Base-by-base conservation (phyloP, 2,888 invertebrate genomes). In the Dryococelus australis region DNA sequence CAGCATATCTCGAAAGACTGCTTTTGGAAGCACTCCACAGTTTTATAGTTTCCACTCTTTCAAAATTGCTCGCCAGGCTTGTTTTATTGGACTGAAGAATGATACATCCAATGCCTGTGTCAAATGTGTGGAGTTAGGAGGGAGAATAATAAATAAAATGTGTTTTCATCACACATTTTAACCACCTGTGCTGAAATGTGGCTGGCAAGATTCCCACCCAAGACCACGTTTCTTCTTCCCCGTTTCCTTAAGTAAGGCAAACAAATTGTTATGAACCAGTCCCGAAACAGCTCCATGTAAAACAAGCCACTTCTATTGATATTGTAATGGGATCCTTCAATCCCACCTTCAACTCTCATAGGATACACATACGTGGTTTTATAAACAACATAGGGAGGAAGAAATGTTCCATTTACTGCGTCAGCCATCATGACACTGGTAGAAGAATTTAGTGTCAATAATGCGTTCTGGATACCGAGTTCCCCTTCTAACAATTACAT, bases 361-460 rank as follows among this genome's bases (percentile, higher is more conserved):
- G 89, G 87, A 87, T 90, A 90, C 10, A 92, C 43, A 86, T 91
- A 86, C 87, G 89, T 89, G 10, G 90, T 89, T 88, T 91, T 92
- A 87, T 91, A 91, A 9, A 90, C 90, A 84, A 90, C 88, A 88
- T 91, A 91, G 53, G 90, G 91, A n/a, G 91, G 91, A n/a, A 92
- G 89, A 26, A 91, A 86, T 84, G 89, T 87, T n/a, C 91, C 91
- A 79, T 87, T 87, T 27, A 91, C 91, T 86, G 90, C 90, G 43
- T 90, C 91, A 80, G 90, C 89, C 87, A 92, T 89, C 91, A 91
- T 92, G 16, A 92, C 87, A 26, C 90, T 88, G 51, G 87, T 89
- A 26, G 88, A 88, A 65, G 88, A 88, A 88, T 90, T 90, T 87
- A 53, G 89, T 89, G 87, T 91, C 90, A 28, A 89, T 90, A 79